A percentile compares a stretch with the other conserved stretches of the same genome.
phyloP scores from a whole-genome alignment of 2,113 vertebrate genomes.

The Entelurus aequoreus region DNA sequence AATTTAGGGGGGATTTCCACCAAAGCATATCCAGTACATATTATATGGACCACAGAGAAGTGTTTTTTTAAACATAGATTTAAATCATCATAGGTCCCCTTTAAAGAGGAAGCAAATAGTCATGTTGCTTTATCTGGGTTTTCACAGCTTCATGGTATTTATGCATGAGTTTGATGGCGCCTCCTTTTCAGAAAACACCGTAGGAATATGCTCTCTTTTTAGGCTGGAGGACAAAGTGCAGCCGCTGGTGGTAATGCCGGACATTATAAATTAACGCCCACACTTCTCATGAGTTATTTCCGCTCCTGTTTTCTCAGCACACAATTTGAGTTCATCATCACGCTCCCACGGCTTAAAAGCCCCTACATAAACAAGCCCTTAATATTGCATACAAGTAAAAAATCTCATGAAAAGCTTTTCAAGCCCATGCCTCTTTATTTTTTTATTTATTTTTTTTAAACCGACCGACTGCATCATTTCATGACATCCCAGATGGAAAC shows the following conservation, averaged over 20 bases:
- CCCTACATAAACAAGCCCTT: constrained; percentile 14
- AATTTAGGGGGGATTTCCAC: no score
- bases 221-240: constrained; percentile 41
- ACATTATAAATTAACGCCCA: constrained; percentile 35
- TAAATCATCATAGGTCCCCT: no score
- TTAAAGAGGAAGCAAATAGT: constrained; percentile 34
- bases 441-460: not conserved
- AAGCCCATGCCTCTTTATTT: not conserved
- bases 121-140: constrained; percentile 23
- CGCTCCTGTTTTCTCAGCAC: not conserved
- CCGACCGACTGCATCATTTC: not conserved
- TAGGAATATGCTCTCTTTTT: constrained; percentile 35
- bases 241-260: constrained; percentile 42
- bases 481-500: constrained; percentile 23
- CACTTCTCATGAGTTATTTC: not conserved
- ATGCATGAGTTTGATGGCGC: constrained; percentile 40
- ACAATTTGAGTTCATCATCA: constrained; percentile 11
- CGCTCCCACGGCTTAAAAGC: constrained; percentile 13
- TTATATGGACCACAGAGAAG: no score
- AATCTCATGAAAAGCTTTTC: constrained; percentile 12
- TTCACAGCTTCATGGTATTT: constrained; percentile 35
- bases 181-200: constrained; percentile 43
- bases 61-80: no score
- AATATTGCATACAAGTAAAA: constrained; percentile 12
- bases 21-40: no score